Base-by-base conservation (phyloP, 2,113 vertebrate species). In the Nestor notabilis region DNA sequence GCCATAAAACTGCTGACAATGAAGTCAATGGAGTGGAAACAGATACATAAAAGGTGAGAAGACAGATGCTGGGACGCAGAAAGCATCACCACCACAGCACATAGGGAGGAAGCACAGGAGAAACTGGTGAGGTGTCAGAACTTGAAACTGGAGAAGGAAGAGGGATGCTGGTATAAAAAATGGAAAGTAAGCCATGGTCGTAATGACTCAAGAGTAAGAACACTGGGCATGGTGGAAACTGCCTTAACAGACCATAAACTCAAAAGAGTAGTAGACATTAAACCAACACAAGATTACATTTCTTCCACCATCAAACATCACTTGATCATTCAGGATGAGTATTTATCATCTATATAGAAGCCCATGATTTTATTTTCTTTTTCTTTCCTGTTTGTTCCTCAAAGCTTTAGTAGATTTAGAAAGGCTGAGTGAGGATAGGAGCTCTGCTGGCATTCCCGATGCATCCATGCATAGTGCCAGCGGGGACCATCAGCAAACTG, bases 171-270 rank as follows among this genome's bases (percentile, higher is more conserved):
- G 46, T 83, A 18, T 89, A 44, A 71, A 77, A 49, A 33, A 69
- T 31, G 19, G n/a, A 68, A 94, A 81, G 24, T 37, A 56, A 95
- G 41, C 69, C 17, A 5, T 55, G 44, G 58, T 55, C 10, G 1
- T 89, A 81, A 46, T 64, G 17, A 79, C 76, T 89, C 49, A 87
- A 95, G 37, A 87, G 17, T 47, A 85, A 17, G 72, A 93, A 70
- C 88, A 77, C 82, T 60, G 56, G 28, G 61, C 19, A 31, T 10
- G 14, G 55, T 63, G 35, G 63, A 64, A 70, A 58, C 24, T 82
- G 31, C 70, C 91, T 9, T 88, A 82, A 80, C 81, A 83, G 78
- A 64, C 63, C 37, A 65, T 94, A 91, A 87, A 92, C 78, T 92
- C 3, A 2, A 50, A 64, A 78, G 53, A 56, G 19, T 52, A 72